Conservation (phyloP, 92 coral and sea anemone species). For the Phymanthus crucifer region DNA sequence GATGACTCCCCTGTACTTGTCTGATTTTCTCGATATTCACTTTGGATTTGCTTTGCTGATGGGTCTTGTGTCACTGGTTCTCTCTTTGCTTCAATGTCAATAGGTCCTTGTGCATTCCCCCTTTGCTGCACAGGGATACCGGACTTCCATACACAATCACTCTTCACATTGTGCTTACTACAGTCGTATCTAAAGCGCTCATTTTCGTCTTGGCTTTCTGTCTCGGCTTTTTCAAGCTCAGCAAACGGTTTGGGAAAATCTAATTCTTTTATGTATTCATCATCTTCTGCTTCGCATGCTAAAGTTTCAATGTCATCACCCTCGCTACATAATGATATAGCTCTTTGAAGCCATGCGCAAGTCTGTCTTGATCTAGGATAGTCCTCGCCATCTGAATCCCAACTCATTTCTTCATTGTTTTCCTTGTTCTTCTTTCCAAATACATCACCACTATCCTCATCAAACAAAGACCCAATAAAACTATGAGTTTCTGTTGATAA, state of each 20-base stretch:
- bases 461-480: slow-evolving; percentile 21
- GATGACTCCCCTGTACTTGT: neutral
- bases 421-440: slow-evolving; percentile 10
- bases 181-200: neutral
- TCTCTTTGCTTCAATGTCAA: neutral
- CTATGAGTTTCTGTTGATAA: slow-evolving; percentile 12
- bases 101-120: neutral
- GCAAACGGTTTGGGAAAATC: slow-evolving; percentile 76
- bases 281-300: slow-evolving; percentile 85
- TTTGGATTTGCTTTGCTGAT: neutral
- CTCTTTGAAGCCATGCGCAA: slow-evolving; percentile 84
- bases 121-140: neutral
- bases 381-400: slow-evolving; percentile 19
- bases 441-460: slow-evolving; percentile 1
- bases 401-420: slow-evolving; percentile 21
- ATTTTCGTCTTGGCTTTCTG: neutral
- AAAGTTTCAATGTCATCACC: slow-evolving; percentile 91
- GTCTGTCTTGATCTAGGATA: slow-evolving; percentile 44
- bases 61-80: neutral
- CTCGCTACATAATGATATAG: slow-evolving; percentile 93
- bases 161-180: neutral
- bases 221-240: slow-evolving; percentile 38
- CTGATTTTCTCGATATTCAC: neutral
- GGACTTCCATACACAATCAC: neutral
- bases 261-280: slow-evolving; percentile 43